Percentiles rank a stretch among this genome's conserved stretches.
These are phyloP conservation scores for Urocynchramus pylzowi DNA, from an alignment of 2,113 vertebrate species.

Conservation along the genomic window DNA sequence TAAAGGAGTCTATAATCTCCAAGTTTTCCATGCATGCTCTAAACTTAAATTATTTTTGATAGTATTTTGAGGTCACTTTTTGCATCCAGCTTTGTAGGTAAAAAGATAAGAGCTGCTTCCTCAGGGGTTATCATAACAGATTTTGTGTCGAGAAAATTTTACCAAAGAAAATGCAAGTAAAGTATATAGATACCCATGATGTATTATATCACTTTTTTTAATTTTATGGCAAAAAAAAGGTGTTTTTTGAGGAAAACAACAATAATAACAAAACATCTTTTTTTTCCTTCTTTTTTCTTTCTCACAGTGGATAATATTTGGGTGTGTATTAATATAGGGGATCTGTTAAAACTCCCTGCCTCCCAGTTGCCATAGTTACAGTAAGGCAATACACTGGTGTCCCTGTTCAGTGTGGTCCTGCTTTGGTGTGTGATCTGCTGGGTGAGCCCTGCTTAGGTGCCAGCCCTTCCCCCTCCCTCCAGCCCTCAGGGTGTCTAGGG, in stretches of 20 bases:
- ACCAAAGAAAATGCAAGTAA: not conserved
- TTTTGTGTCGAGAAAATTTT: not conserved
- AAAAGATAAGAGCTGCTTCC: not conserved
- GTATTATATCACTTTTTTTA: not conserved
- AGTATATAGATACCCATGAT: not conserved
- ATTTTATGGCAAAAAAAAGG: not conserved
- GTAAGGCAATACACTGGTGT: not conserved
- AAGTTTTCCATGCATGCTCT: not conserved
- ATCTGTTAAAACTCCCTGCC: not conserved
- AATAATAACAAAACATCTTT: not conserved
- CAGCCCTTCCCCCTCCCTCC: not conserved
- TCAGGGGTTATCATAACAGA: not conserved
- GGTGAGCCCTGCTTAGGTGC: not conserved
- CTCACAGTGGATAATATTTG: not conserved
- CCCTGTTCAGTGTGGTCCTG: fast-evolving
- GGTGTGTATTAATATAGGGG: not conserved
- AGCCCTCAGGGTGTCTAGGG: not conserved
- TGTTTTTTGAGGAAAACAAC: not conserved
- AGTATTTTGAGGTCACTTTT: not conserved
- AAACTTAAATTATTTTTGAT: not conserved
- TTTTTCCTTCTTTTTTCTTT: not conserved
- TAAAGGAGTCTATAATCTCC: not conserved
- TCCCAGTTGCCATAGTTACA: not conserved
- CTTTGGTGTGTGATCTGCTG: not conserved
- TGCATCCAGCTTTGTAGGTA: not conserved